Percentiles rank a stretch among this genome's conserved stretches.
These are phyloP conservation scores for Coracopsis vasa DNA, from an alignment of 2,113 vertebrate genomes.

Conservation along the genomic window DNA sequence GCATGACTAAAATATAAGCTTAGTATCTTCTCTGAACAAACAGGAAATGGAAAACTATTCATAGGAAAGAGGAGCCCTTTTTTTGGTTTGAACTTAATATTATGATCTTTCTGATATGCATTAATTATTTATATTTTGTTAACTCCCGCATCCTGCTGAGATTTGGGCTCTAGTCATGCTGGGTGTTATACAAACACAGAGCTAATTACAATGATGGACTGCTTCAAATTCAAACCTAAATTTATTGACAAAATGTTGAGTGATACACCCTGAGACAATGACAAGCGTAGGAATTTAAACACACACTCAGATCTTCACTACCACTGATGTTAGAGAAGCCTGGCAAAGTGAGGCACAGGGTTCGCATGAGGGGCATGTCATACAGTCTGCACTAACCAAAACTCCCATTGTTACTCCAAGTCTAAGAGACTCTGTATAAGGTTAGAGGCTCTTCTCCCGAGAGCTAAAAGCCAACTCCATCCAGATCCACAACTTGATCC, in stretches of 20 bases:
- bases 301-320: neutral
- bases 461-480: neutral
- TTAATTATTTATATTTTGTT: slow-evolving; percentile 34
- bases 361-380: neutral
- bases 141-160: neutral
- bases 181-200: neutral
- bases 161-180: neutral
- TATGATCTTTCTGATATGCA: neutral
- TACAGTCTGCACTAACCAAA: neutral
- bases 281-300: neutral
- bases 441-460: neutral
- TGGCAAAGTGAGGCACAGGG: neutral
- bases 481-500: neutral
- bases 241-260: neutral
- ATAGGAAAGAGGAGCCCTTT: neutral
- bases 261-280: neutral
- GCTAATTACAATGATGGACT: neutral
- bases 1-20: slow-evolving; percentile 40
- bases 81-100: neutral
- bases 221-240: neutral
- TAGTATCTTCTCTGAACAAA: neutral
- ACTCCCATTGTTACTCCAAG: neutral
- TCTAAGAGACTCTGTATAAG: neutral
- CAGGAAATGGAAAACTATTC: slow-evolving; percentile 7
- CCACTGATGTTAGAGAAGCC: neutral